phyloP scores from a whole-genome alignment of 2,797 vertebrate genomes.

The Sebastes diaconus region DNA sequence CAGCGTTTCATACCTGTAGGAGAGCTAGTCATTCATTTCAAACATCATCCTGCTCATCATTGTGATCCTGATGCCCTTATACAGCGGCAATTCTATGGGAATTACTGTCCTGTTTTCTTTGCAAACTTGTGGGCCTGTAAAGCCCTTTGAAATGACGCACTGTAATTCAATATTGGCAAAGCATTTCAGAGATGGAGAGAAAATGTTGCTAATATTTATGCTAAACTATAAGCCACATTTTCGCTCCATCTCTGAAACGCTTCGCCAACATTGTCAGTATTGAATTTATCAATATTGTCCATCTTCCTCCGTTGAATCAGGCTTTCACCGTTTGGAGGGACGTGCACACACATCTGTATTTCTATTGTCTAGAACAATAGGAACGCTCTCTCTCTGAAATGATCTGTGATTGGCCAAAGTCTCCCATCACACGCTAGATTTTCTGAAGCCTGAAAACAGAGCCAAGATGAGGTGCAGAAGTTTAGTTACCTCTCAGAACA shows the following conservation, averaged over 20 bases:
- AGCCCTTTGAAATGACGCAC: background rate
- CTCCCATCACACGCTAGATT: too few species aligned
- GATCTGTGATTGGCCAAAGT: too few species aligned
- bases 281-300: background rate
- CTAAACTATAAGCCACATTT: background rate
- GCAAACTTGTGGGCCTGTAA: background rate
- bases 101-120: background rate
- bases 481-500: background rate
- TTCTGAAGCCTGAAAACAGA: background rate
- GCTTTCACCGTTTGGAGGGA: too few species aligned
- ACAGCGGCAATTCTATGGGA: background rate
- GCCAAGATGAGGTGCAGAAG: background rate
- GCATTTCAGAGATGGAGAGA: background rate
- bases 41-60: background rate
- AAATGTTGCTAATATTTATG: background rate
- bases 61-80: background rate
- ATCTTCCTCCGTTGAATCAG: background rate
- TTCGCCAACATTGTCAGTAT: background rate
- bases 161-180: background rate
- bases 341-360: too few species aligned
- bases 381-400: too few species aligned
- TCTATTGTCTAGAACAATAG: too few species aligned
- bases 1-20: background rate
- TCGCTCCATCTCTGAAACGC: background rate
- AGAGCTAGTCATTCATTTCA: background rate